Conservation (phyloP, 1,140 invertebrate species). For the Olivierus martensii region DNA sequence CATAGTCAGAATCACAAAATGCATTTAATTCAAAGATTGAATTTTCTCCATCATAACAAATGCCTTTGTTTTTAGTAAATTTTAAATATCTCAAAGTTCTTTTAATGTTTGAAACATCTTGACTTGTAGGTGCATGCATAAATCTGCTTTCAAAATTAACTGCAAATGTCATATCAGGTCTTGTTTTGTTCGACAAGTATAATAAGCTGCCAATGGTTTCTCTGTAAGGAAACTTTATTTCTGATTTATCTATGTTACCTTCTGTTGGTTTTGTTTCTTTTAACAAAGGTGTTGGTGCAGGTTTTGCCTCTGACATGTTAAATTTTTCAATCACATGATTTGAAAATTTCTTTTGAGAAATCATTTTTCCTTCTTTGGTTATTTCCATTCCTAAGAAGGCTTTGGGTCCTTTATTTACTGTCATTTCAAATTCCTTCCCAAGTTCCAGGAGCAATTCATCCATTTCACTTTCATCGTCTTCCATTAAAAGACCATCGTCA, state of each 20-base stretch:
- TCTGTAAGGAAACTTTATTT: neutral
- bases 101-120: too few relatives aligned
- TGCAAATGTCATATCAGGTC: too few relatives aligned
- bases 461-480: neutral
- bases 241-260: neutral
- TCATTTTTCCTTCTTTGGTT: neutral
- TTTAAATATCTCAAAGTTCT: neutral
- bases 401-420: neutral
- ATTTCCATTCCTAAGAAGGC: neutral
- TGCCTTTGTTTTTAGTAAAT: neutral
- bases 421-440: neutral
- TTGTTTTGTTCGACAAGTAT: neutral
- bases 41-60: neutral
- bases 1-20: too few relatives aligned
- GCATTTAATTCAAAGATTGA: neutral
- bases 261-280: neutral
- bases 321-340: too few relatives aligned
- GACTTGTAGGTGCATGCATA: neutral
- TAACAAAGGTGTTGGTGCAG: too few relatives aligned
- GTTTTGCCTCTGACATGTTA: too few relatives aligned
- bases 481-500: constrained; percentile 1
- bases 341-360: neutral
- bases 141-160: neutral
- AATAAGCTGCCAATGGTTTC: neutral
- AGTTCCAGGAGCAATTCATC: neutral